These are phyloP conservation scores for Hiodon tergisus DNA, from an alignment of 2,113 vertebrate species.

Conservation along the genomic window DNA sequence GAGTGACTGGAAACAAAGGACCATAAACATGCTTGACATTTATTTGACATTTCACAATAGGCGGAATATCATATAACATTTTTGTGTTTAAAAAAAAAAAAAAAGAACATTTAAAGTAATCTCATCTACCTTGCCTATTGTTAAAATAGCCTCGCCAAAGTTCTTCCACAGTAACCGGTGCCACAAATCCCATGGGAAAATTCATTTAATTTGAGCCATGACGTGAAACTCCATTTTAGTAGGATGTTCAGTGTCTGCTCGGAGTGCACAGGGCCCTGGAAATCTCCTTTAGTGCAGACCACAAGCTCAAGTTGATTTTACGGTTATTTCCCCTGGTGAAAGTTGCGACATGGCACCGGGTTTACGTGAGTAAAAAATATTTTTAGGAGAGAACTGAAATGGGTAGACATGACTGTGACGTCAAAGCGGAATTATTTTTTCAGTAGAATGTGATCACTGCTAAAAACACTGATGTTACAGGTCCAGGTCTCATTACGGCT, in stretches of 20 bases:
- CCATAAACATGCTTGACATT: constrained; percentile 41
- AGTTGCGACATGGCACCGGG: no score
- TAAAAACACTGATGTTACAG: no score
- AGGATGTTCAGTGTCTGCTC: constrained; percentile 1
- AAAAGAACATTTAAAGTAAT: constrained; percentile 29
- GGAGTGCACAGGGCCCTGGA: constrained; percentile 30
- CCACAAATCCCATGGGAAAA: constrained; percentile 8
- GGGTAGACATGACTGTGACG: no score
- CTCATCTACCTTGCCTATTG: constrained; percentile 24
- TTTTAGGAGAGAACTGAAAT: no score
- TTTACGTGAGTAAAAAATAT: constrained; percentile 20
- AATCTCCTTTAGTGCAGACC: constrained; percentile 33
- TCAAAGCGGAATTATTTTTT: no score
- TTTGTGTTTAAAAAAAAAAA: constrained; percentile 28
- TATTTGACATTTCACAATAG: constrained; percentile 40
- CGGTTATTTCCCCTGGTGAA: no score
- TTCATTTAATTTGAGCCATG: constrained; percentile 19
- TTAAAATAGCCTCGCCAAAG: constrained; percentile 14
- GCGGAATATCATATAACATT: constrained; percentile 27
- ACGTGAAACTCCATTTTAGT: constrained; percentile 38
- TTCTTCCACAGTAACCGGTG: constrained; percentile 1
- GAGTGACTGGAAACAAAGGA: constrained; percentile 32
- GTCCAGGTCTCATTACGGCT: no score
- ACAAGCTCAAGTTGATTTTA: constrained; percentile 24
- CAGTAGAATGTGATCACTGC: no score